Evolutionary conservation across 2,113 vertebrate species (phyloP).

Genomic region (Prinia subflava): DNA sequence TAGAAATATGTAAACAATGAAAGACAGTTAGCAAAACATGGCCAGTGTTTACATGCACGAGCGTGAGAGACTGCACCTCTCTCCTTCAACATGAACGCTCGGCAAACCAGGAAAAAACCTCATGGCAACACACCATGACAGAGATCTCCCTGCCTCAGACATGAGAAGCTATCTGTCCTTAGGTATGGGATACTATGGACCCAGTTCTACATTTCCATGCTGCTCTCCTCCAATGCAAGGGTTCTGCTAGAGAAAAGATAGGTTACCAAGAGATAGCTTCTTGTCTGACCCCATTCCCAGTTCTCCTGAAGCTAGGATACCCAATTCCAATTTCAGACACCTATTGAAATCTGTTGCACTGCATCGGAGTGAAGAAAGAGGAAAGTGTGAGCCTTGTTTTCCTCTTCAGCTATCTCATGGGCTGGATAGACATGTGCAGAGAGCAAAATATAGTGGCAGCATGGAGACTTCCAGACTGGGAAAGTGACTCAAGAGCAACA

Average conservation of each 20-base stretch:
- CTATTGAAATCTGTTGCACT: not conserved
- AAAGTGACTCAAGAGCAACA: not conserved
- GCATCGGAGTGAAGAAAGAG: not conserved
- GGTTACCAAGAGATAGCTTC: not conserved
- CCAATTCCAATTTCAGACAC: not conserved
- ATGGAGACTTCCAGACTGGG: not conserved
- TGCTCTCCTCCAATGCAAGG: fast-evolving
- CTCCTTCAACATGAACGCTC: too few species aligned
- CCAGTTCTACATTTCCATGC: not conserved
- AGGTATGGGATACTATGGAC: not conserved
- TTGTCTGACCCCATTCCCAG: not conserved
- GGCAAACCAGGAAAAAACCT: too few species aligned
- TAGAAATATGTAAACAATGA: too few species aligned
- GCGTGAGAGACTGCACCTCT: too few species aligned
- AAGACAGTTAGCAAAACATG: too few species aligned
- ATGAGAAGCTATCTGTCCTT: not conserved
- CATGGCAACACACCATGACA: not conserved
- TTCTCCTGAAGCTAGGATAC: not conserved
- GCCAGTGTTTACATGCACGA: too few species aligned
- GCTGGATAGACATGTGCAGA: not conserved
- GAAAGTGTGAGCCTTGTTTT: not conserved
- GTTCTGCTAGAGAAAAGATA: not conserved
- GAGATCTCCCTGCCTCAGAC: not conserved
- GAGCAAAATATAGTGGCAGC: not conserved
- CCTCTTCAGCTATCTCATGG: not conserved